Base-by-base conservation (phyloP, 2,797 vertebrate species). In the Synanceia verrucosa region DNA sequence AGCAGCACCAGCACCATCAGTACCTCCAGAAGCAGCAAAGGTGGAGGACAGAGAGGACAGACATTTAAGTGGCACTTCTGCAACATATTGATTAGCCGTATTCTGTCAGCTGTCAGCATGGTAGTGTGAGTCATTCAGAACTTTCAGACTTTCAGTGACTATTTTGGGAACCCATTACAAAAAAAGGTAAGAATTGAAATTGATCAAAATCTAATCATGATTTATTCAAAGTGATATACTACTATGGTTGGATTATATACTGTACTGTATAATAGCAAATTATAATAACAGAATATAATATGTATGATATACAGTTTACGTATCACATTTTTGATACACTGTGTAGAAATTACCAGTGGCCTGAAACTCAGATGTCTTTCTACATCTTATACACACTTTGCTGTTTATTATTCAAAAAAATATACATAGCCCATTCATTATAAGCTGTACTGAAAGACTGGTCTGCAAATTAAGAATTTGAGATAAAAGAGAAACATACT, bases 161-260 rank as follows among this genome's bases (percentile, higher is more conserved):
- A 16, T 28, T 9, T 64, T 65, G 36, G 57, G 43, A 74, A 67
- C 33, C 47, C 36, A 26, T 19, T 46, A n/a, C n/a, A 18, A 21
- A 51, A 48, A 70, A 82, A 85, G 84, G 89, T 88, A 82, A 80
- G 85, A 66, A 11, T 4, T 21, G 4, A 46, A 48, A n/a, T 26
- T 24, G 24, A 58, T 70, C 28, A 48, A 21, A 34, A 47, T 59
- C 5, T 31, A 31, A 44, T 43, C 5, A 61, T 28, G 12, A 6
- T 41, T 39, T 9, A 53, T 39, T 37, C 41, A 6, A 13, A 50
- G 51, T 26, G 6, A 63, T 36, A 29, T 6, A n/a, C 4, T 58
- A 10, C 18, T 36, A n/a, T 12, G 37, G 4, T 43, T 43, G 13
- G 13, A 18, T n/a, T 28, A 4, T 41, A 7, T 21, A 29, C 5